Evolutionary conservation across 2,888 invertebrate species (phyloP).

Genomic region (Habroteleia sp.): DNA sequence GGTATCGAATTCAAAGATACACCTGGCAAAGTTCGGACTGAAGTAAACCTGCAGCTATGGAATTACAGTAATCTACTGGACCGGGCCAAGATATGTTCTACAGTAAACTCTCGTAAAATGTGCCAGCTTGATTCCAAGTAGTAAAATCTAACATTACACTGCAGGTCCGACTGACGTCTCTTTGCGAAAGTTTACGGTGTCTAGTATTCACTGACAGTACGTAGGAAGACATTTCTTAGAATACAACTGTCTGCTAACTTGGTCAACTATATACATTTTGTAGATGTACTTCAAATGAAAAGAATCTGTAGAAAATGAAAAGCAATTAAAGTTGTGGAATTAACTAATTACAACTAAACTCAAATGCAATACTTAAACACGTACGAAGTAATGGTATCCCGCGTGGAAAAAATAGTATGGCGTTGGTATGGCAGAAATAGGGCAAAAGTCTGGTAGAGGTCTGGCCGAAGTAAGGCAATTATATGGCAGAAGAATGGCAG

Average conservation of each 20-base stretch:
- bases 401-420: too few species aligned
- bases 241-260: slow-evolving; percentile 40
- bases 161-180: slow-evolving; percentile 48
- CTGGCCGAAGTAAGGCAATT: too few species aligned
- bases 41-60: slow-evolving; percentile 28
- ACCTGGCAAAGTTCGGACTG: slow-evolving; percentile 18
- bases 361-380: too few species aligned
- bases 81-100: slow-evolving; percentile 44
- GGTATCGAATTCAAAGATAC: slow-evolving; percentile 32
- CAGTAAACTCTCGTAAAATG: slow-evolving; percentile 70
- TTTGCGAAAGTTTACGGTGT: slow-evolving; percentile 66
- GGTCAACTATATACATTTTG: background rate
- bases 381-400: too few species aligned
- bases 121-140: slow-evolving; percentile 65
- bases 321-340: too few species aligned
- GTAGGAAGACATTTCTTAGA: slow-evolving; percentile 38
- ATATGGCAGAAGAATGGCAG: too few species aligned
- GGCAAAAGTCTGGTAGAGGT: too few species aligned
- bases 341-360: too few species aligned
- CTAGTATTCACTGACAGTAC: slow-evolving; percentile 55
- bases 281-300: slow-evolving; percentile 11
- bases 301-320: too few species aligned
- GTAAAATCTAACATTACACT: slow-evolving; percentile 68
- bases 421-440: too few species aligned
- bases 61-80: slow-evolving; percentile 58